A percentile compares a stretch with the other conserved stretches of the same genome.
phyloP scores from a whole-genome alignment of 2,888 invertebrate species.

The Scrobipalpa costella region DNA sequence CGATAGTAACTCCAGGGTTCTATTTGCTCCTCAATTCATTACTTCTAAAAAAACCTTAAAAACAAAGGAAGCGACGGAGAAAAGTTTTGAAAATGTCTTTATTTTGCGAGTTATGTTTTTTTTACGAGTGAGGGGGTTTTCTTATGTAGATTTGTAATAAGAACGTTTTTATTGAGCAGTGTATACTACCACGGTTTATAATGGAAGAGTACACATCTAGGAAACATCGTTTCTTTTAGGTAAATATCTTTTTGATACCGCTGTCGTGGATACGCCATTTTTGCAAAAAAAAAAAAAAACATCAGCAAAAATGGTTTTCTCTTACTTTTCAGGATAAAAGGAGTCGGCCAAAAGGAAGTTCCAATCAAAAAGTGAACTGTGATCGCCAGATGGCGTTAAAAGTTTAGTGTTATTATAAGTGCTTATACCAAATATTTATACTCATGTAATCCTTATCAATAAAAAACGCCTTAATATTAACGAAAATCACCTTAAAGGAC shows the following conservation, averaged over 20 bases:
- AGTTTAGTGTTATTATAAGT: slow-evolving; percentile 53
- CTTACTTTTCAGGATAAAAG: slow-evolving; percentile 40
- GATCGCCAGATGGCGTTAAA: slow-evolving; percentile 72
- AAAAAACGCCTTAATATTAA: slow-evolving; percentile 61
- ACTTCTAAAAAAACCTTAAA: no score
- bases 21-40: no score
- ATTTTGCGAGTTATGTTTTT: no score
- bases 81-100: no score
- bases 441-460: slow-evolving; percentile 54
- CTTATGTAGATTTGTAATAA: no score
- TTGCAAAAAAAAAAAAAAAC: slow-evolving; percentile 34
- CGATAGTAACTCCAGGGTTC: no score
- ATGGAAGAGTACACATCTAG: no score
- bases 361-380: slow-evolving; percentile 55
- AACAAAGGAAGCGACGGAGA: no score
- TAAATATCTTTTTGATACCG: slow-evolving; percentile 6
- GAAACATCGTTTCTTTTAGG: background rate
- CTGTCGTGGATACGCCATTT: slow-evolving; percentile 35
- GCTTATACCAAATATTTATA: slow-evolving; percentile 67
- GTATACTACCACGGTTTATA: no score
- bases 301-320: slow-evolving; percentile 23
- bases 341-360: slow-evolving; percentile 42
- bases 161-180: no score
- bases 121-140: no score
- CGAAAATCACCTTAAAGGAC: slow-evolving; percentile 71